Conservation (phyloP, 2,888 invertebrate species). For the Eremobia ochroleuca region DNA sequence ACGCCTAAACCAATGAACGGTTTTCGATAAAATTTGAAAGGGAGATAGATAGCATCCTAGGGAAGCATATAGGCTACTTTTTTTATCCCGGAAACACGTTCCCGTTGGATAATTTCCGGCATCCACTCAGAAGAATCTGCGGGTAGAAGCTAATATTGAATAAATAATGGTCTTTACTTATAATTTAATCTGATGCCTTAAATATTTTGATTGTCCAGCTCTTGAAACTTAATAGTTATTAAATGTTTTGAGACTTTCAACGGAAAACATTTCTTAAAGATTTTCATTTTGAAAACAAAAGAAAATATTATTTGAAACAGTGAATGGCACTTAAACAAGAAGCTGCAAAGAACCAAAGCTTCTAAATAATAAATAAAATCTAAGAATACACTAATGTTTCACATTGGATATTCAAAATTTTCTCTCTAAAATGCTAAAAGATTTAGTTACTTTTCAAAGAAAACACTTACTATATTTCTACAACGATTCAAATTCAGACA, state of each 20-base stretch:
- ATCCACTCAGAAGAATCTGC: no score
- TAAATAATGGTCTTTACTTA: neutral
- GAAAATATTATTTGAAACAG: neutral
- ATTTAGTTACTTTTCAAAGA: neutral
- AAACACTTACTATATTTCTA: neutral
- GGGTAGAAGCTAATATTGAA: neutral
- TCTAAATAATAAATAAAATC: neutral
- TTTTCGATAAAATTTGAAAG: no score
- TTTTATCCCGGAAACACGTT: no score
- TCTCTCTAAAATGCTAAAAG: neutral
- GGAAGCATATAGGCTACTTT: no score
- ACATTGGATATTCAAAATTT: neutral
- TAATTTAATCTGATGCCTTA: neutral
- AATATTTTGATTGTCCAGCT: slow-evolving; percentile 13
- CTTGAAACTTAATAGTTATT: neutral
- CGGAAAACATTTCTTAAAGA: neutral
- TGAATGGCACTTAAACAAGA: neutral
- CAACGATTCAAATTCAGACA: neutral
- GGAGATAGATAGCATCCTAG: no score
- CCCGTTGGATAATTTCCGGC: no score
- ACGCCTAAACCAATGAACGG: no score
- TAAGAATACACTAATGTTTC: neutral
- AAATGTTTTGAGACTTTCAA: neutral
- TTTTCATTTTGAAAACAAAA: neutral
- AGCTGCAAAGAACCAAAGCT: neutral